Percentiles rank a stretch among this genome's conserved stretches.
Evolutionary conservation across 2,888 invertebrate genomes (phyloP).

Genomic region (Lepidochitona cinerea): DNA sequence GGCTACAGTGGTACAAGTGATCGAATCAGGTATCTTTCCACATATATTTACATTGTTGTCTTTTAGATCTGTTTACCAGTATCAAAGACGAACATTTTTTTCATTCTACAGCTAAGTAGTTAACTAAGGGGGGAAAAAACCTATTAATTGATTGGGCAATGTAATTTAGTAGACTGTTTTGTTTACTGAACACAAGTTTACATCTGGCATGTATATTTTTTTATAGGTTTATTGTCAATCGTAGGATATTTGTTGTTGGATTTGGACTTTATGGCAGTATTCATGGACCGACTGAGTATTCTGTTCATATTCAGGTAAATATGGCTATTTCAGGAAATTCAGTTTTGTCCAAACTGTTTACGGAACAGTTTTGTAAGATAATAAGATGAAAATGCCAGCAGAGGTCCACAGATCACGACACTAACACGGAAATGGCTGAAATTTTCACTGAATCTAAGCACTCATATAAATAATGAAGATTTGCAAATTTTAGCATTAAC

Average conservation of each 20-base stretch:
- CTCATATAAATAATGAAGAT: not conserved
- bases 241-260: conserved; percentile 85
- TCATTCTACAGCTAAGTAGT: no score
- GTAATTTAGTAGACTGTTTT: not conserved
- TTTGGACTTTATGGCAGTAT: conserved; percentile 89
- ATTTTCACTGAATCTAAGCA: not conserved
- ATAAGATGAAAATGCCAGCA: no score
- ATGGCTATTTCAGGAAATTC: not conserved
- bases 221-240: conserved; percentile 83
- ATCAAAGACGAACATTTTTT: no score
- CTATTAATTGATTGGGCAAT: no score
- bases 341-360: no score
- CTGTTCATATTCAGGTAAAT: conserved; percentile 78
- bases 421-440: not conserved
- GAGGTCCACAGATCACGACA: no score
- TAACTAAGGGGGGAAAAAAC: no score
- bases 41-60: no score
- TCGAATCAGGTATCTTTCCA: conserved; percentile 82
- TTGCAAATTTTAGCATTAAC: not conserved
- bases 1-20: conserved; percentile 88
- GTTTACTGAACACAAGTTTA: not conserved
- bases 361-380: no score
- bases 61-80: no score
- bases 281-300: conserved; percentile 82
- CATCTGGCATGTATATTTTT: not conserved